Base-by-base conservation (phyloP, 2,797 vertebrate species). In the Epinephelus coioides region DNA sequence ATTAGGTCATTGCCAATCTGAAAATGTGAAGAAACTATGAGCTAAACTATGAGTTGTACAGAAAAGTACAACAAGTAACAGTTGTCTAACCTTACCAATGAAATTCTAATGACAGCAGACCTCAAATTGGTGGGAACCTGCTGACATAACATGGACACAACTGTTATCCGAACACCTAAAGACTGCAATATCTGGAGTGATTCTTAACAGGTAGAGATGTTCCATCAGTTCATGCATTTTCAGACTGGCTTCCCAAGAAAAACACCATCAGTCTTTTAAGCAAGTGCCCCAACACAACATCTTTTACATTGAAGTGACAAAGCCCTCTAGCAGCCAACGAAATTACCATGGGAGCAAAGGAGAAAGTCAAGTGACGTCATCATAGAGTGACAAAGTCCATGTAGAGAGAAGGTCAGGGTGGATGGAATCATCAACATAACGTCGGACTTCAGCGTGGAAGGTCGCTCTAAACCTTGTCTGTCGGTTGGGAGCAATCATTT, bases 1-100 rank as follows among this genome's bases (percentile, higher is more conserved):
- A 49, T 18, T 21, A 51, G 1, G 12, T 10, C 6, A 38, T 18
- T 4, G 0, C 0, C 5, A 13, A 17, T 27, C 38, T 3, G 30
- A 23, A 65, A 46, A 53, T 66, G 15, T 34, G 27, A 53, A 43
- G 21, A 17, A 27, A 50, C 9, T n/a, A 5, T 19, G 15, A 64
- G 15, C 17, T 12, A 62, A 44, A 19, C 0, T 2, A 44, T 44
- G 14, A 64, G 15, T 11, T 34, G n/a, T 25, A 25, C 11, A 54
- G 18, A 5, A 34, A 11, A 53, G n/a, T 61, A 19, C 18, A 25
- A n/a, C 2, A 53, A 55, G 54, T n/a, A n/a, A 54, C 11, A 63
- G 13, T 21, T 27, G n/a, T n/a, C 51, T 17, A 59, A 46, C 8
- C 25, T 49, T 23, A 17, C 13, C 68, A 21, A 18, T 1, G 3